Percentiles rank a stretch among this genome's conserved stretches.
These are phyloP conservation scores for Conus betulinus DNA, from an alignment of 1,140 invertebrate genomes.

Conservation along the genomic window DNA sequence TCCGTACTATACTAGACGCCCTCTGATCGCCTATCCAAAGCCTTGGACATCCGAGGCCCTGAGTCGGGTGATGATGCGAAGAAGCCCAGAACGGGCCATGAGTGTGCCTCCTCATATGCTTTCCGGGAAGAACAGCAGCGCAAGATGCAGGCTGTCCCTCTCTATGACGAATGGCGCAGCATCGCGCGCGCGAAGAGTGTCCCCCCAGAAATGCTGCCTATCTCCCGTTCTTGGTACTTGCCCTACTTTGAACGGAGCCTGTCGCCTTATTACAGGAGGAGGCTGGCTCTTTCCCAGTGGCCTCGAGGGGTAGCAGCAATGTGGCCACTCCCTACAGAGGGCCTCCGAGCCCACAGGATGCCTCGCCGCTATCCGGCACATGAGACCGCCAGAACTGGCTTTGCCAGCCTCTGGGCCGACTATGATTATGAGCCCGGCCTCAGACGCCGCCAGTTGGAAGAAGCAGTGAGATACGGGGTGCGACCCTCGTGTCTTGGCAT, in stretches of 20 bases:
- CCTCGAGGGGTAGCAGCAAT: not conserved
- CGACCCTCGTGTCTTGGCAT: not conserved
- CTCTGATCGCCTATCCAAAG: not conserved
- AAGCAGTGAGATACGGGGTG: not conserved
- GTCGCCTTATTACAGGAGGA: not conserved
- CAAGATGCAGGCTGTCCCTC: not conserved
- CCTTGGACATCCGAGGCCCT: not conserved
- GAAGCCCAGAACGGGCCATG: not conserved
- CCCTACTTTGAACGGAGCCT: not conserved
- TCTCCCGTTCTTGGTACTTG: not conserved
- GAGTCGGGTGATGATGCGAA: not conserved
- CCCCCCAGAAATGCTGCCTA: not conserved
- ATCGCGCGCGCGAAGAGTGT: not conserved
- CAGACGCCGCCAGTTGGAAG: not conserved
- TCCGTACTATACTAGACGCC: not conserved
- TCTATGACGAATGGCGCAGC: not conserved
- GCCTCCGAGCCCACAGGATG: not conserved
- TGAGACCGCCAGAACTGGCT: not conserved
- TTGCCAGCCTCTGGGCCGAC: not conserved
- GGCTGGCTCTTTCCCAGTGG: not conserved
- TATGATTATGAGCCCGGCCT: not conserved
- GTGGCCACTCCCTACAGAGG: slow-evolving; percentile 1
- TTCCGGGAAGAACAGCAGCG: not conserved
- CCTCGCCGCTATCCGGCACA: not conserved
- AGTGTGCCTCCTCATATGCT: not conserved